phyloP scores from a whole-genome alignment of 2,888 invertebrate genomes.

The Folsomia manolachei region DNA sequence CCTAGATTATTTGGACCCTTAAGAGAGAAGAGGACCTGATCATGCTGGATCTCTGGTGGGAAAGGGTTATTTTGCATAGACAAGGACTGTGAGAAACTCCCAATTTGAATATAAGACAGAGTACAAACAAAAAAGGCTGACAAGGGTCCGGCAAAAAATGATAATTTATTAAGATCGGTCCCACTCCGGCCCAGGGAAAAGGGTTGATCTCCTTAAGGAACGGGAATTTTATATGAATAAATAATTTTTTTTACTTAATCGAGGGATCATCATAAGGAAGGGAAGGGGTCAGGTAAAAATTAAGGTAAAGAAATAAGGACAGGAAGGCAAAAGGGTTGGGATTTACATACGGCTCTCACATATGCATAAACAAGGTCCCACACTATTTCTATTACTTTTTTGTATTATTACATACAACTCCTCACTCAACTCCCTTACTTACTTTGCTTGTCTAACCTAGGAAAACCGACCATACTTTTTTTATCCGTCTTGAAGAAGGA shows the following conservation, averaged over 20 bases:
- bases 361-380: too few relatives aligned
- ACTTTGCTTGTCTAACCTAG: not conserved
- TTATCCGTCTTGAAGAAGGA: conserved; percentile 12
- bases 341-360: not conserved
- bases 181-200: too few relatives aligned
- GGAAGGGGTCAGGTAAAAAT: too few relatives aligned
- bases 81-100: conserved; percentile 10
- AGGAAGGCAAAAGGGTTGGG: conserved; percentile 7
- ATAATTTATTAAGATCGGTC: conserved; percentile 13
- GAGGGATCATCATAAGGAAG: not conserved
- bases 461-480: not conserved
- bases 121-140: conserved; percentile 6
- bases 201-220: conserved; percentile 5
- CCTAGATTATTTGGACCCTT: not conserved
- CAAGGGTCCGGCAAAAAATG: conserved; percentile 3
- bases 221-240: conserved; percentile 8
- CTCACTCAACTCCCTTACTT: not conserved
- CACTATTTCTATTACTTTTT: too few relatives aligned
- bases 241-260: conserved; percentile 1
- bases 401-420: not conserved
- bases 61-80: conserved; percentile 16
- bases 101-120: conserved; percentile 13
- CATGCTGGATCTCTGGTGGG: not conserved
- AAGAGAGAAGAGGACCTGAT: not conserved
- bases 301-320: too few relatives aligned